phyloP scores from a whole-genome alignment of 2,113 vertebrate genomes.

The Paramisgurnus dabryanus region DNA sequence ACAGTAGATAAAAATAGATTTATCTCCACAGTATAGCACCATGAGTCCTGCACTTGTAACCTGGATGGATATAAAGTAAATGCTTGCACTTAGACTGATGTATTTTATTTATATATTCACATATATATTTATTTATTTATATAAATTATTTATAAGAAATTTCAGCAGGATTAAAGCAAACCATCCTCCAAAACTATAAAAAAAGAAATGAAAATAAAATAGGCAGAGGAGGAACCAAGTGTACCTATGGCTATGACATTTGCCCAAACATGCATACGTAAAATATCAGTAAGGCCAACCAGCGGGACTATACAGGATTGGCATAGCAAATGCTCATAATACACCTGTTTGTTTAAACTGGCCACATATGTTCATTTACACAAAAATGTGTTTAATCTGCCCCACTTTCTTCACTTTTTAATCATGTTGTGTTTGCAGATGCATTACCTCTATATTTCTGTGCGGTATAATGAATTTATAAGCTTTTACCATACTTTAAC shows the following conservation, averaged over 20 bases:
- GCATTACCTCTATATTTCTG: background rate
- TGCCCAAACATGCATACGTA: background rate
- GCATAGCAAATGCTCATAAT: background rate
- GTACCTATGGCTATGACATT: conserved; percentile 16
- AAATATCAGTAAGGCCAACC: conserved; percentile 14
- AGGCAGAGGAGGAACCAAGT: background rate
- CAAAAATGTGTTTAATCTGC: background rate
- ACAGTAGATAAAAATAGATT: background rate
- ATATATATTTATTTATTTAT: too few species aligned
- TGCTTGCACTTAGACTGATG: background rate
- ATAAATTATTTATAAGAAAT: background rate
- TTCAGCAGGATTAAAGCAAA: background rate
- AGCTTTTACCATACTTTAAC: background rate
- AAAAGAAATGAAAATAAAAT: background rate
- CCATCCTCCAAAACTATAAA: background rate
- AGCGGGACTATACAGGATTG: background rate
- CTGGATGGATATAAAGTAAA: background rate
- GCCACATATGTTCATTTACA: background rate
- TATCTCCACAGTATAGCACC: conserved; percentile 29
- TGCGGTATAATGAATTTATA: background rate
- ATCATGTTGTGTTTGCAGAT: background rate
- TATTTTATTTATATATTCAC: background rate
- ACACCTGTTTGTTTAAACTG: background rate
- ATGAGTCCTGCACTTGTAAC: background rate
- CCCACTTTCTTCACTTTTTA: background rate